These are phyloP conservation scores for Gastrophryne carolinensis DNA, from an alignment of 2,797 vertebrate species.

Conservation along the genomic window DNA sequence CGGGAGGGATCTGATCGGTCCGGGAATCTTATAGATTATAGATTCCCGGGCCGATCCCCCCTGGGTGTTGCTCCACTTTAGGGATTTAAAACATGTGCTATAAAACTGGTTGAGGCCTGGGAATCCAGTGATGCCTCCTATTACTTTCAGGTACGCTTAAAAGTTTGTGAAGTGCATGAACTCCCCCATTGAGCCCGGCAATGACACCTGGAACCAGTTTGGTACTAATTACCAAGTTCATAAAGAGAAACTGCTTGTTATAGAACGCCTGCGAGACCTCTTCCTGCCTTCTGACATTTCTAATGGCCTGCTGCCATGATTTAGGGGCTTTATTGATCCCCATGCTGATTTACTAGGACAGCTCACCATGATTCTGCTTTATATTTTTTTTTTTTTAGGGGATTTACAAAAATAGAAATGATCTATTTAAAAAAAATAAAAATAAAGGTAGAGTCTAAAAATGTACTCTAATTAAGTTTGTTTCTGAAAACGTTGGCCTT, in stretches of 20 bases:
- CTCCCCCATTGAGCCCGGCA: not conserved
- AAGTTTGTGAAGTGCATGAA: constrained; percentile 3
- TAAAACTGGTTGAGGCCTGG: no score
- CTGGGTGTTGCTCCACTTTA: no score
- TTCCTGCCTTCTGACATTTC: constrained; percentile 38
- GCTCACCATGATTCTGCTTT: constrained; percentile 24
- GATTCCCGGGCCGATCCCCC: no score
- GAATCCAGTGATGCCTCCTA: not conserved
- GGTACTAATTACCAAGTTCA: constrained; percentile 45
- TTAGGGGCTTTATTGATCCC: constrained; percentile 25
- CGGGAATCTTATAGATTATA: no score
- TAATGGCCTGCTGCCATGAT: constrained; percentile 49
- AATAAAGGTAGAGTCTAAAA: not conserved
- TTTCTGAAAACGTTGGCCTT: not conserved
- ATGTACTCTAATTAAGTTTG: not conserved
- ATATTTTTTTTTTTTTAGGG: constrained; percentile 21
- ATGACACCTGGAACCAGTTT: constrained; percentile 48
- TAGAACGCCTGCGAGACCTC: constrained; percentile 26
- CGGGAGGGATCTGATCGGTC: no score
- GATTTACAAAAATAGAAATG: constrained; percentile 29
- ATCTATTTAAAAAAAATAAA: constrained; percentile 41
- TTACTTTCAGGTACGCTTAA: constrained; percentile 33
- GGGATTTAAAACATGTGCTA: not conserved
- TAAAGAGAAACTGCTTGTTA: constrained; percentile 46
- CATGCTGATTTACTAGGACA: constrained; percentile 36